phyloP scores from a whole-genome alignment of 1,140 invertebrate species.

The Uloborus diversus region DNA sequence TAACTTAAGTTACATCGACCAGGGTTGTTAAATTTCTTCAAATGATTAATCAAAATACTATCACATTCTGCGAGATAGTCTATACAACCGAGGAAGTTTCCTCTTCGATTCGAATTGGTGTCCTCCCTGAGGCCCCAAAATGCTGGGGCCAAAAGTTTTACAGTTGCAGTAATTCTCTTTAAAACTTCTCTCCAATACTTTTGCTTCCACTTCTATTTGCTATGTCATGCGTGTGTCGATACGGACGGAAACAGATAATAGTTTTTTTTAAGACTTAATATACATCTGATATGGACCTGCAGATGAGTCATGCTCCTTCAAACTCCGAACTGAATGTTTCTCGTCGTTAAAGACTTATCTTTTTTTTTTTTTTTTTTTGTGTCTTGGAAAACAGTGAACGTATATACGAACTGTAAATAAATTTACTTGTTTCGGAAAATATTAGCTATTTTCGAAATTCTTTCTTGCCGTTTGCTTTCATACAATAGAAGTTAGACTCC shows the following conservation, averaged over 20 bases:
- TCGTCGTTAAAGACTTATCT: background rate
- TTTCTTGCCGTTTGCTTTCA: background rate
- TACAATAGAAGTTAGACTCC: background rate
- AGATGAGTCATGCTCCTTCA: background rate
- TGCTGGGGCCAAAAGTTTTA: background rate
- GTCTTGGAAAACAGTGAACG: background rate
- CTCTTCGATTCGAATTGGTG: background rate
- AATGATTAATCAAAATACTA: slow-evolving; percentile 34
- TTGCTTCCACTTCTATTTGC: background rate
- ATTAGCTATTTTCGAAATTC: background rate
- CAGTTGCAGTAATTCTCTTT: background rate
- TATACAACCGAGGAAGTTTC: slow-evolving; percentile 14
- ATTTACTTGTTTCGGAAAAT: no score
- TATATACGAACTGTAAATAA: background rate
- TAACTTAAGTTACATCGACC: slow-evolving; percentile 7
- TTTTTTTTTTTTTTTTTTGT: background rate
- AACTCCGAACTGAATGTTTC: background rate
- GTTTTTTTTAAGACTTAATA: background rate
- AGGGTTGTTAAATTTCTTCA: slow-evolving; percentile 28
- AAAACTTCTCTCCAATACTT: background rate
- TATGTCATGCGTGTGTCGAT: background rate
- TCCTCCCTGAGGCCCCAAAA: background rate
- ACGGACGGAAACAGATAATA: background rate
- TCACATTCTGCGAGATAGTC: slow-evolving; percentile 50
- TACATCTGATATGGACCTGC: background rate